phyloP scores from a whole-genome alignment of 1,140 invertebrate genomes.

The Drosophila persimilis region DNA sequence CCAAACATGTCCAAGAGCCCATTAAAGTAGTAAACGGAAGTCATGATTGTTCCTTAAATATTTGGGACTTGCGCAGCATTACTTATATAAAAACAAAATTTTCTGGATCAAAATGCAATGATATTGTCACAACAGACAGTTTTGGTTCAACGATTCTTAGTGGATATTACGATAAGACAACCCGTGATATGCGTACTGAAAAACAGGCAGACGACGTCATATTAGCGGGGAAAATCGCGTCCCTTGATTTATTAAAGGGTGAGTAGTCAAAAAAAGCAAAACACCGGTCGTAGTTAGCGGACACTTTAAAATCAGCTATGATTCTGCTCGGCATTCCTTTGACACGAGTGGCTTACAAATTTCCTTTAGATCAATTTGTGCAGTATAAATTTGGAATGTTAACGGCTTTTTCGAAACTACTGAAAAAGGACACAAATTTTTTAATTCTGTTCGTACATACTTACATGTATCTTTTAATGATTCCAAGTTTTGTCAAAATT shows the following conservation, averaged over 20 bases:
- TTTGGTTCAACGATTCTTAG: constrained; percentile 97
- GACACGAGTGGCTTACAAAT: constrained; percentile 95
- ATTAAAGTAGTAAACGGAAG: constrained; percentile 96
- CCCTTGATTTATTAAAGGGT: constrained; percentile 96
- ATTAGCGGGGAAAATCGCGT: constrained; percentile 97
- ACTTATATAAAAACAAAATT: constrained; percentile 98
- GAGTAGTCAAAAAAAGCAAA: constrained; percentile 56
- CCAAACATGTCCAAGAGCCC: constrained; percentile 95
- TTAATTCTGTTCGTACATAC: too few relatives aligned
- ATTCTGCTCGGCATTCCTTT: constrained; percentile 96
- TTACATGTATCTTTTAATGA: too few relatives aligned
- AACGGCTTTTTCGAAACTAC: constrained; percentile 90
- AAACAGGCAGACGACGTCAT: constrained; percentile 92
- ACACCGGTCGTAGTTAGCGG: constrained; percentile 86
- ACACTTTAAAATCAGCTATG: constrained; percentile 96
- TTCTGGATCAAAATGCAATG: constrained; percentile 97
- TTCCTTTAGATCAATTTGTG: constrained; percentile 93
- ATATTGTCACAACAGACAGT: constrained; percentile 94
- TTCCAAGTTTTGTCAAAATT: too few relatives aligned
- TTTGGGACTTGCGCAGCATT: constrained; percentile 97
- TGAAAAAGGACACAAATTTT: constrained; percentile 90
- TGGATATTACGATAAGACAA: constrained; percentile 98
- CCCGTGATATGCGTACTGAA: constrained; percentile 94
- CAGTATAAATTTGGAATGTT: constrained; percentile 96
- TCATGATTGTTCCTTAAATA: constrained; percentile 97